A percentile compares a stretch with the other conserved stretches of the same genome.
Evolutionary conservation across 2,888 invertebrate genomes (phyloP).

Genomic region (Epiblema foenella): DNA sequence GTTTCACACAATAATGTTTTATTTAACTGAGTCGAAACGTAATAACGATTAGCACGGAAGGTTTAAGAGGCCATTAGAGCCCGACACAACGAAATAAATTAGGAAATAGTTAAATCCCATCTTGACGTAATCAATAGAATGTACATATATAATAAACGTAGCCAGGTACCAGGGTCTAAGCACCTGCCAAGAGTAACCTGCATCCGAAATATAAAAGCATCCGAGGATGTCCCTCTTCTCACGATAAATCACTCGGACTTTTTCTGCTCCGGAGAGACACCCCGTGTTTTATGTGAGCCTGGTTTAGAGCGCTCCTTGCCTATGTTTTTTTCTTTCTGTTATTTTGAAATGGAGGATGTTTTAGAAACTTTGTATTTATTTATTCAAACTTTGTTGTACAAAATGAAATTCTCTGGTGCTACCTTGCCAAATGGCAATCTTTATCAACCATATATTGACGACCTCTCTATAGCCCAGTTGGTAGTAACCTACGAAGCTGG

Average conservation of each 20-base stretch:
- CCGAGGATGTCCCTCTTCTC: conserved; percentile 74
- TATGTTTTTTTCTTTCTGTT: conserved; percentile 49
- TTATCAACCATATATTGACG: neutral
- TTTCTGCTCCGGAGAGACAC: conserved; percentile 67
- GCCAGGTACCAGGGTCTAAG: conserved; percentile 56
- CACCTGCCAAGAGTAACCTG: conserved; percentile 61
- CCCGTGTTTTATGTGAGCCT: conserved; percentile 71
- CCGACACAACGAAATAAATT: conserved; percentile 22
- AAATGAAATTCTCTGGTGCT: neutral
- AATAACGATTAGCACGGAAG: conserved; percentile 26
- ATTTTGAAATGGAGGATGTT: conserved; percentile 40
- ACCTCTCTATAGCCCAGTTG: no score
- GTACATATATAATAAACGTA: conserved; percentile 6
- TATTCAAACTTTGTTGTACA: neutral
- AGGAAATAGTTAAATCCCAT: conserved; percentile 24
- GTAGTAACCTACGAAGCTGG: no score
- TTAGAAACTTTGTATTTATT: conserved; percentile 24
- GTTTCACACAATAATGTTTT: no score
- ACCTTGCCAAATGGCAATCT: neutral
- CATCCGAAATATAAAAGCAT: conserved; percentile 64
- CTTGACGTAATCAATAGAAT: conserved; percentile 28
- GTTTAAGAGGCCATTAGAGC: conserved; percentile 19
- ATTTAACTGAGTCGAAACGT: conserved; percentile 17
- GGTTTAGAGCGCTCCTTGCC: conserved; percentile 57
- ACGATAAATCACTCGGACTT: conserved; percentile 76